Evolutionary conservation across 2,113 vertebrate genomes (phyloP).

Genomic region (Progne subis): DNA sequence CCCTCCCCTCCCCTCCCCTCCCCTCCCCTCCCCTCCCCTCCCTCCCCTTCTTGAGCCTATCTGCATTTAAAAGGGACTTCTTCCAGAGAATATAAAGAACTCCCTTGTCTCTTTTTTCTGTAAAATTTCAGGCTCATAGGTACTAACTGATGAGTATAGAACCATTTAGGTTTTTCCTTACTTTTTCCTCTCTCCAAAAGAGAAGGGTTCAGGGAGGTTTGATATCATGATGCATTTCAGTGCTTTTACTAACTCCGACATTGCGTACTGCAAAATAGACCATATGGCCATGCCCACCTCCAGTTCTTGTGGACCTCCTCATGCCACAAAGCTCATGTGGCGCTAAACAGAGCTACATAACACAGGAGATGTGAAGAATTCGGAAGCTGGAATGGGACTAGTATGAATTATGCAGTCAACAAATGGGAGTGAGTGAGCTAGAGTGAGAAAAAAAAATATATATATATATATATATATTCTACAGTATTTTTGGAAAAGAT

Average conservation of each 20-base stretch:
- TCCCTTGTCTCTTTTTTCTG: too few species aligned
- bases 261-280: not conserved
- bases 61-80: too few species aligned
- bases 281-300: not conserved
- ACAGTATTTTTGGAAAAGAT: slow-evolving; percentile 7
- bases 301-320: not conserved
- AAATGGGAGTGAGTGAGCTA: not conserved
- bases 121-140: too few species aligned
- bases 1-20: too few species aligned
- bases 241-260: not conserved
- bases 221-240: not conserved
- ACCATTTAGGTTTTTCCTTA: too few species aligned
- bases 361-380: not conserved
- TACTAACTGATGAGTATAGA: too few species aligned
- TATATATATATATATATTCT: not conserved
- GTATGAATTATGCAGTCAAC: not conserved
- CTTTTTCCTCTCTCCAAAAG: too few species aligned
- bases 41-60: too few species aligned
- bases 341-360: not conserved
- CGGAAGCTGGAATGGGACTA: not conserved
- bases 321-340: accelerated
- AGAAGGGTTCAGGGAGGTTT: not conserved
- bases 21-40: too few species aligned
- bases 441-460: not conserved
- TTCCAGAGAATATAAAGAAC: too few species aligned